Conservation (phyloP, 2,888 invertebrate genomes). For the Caenorhabditis sp. region DNA sequence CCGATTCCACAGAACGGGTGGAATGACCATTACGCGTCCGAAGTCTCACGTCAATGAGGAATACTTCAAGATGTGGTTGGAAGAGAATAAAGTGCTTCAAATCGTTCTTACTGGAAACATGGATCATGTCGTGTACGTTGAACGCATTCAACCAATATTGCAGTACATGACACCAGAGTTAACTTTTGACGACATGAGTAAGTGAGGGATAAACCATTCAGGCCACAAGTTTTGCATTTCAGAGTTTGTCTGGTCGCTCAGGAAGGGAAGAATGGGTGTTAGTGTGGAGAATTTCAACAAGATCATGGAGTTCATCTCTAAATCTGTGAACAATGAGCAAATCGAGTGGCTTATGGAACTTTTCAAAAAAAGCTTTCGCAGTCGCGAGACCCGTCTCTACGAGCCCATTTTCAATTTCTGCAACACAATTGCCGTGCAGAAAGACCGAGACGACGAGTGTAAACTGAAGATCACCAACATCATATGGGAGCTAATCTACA, state of each 20-base stretch:
- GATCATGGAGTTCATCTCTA: constrained; percentile 84
- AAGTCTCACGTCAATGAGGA: constrained; percentile 49
- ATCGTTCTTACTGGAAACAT: constrained; percentile 83
- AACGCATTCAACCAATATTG: constrained; percentile 85
- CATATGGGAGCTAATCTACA: constrained; percentile 59
- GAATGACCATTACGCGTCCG: constrained; percentile 42
- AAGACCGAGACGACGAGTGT: constrained; percentile 49
- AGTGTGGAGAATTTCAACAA: constrained; percentile 85
- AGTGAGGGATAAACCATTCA: constrained; percentile 70
- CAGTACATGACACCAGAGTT: constrained; percentile 85
- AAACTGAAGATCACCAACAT: constrained; percentile 52
- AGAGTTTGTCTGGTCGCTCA: constrained; percentile 84
- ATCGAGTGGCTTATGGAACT: constrained; percentile 61
- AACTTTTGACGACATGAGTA: constrained; percentile 84
- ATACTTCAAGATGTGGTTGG: constrained; percentile 60
- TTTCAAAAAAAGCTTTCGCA: constrained; percentile 61
- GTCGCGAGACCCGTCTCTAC: constrained; percentile 51
- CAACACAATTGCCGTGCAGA: constrained; percentile 34
- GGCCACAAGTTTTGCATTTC: constrained; percentile 4
- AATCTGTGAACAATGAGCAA: constrained; percentile 53
- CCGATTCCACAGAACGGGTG: constrained; percentile 36
- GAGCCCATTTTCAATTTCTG: constrained; percentile 59
- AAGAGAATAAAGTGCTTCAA: constrained; percentile 64
- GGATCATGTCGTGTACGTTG: constrained; percentile 85
- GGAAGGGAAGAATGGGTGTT: constrained; percentile 84